phyloP scores from a whole-genome alignment of 2,797 vertebrate species.

The Peromyscus eremicus region DNA sequence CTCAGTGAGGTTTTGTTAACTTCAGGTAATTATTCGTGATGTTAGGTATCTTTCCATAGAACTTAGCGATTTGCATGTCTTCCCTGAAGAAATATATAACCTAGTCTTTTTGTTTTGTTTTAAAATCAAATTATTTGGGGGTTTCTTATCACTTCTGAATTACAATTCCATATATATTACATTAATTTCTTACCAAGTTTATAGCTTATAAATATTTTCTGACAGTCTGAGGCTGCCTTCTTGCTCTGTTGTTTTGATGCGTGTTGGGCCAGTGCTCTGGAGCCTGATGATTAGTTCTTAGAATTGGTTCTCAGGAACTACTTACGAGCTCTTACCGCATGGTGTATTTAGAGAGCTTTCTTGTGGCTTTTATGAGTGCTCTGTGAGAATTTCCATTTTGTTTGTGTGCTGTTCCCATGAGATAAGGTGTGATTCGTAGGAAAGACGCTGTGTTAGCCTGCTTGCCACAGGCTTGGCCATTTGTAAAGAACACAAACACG shows the following conservation, averaged over 20 bases:
- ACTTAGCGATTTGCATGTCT: background rate
- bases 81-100: background rate
- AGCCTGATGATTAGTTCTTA: background rate
- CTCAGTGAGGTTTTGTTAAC: background rate
- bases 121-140: background rate
- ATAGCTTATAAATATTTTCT: conserved; percentile 28
- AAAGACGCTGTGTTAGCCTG: background rate
- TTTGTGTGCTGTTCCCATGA: background rate
- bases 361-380: background rate
- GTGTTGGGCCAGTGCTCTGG: background rate
- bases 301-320: background rate
- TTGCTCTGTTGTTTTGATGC: background rate
- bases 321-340: background rate
- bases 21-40: background rate
- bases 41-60: conserved; percentile 8
- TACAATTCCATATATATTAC: conserved; percentile 19
- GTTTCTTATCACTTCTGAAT: background rate
- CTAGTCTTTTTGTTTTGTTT: conserved; percentile 6
- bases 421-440: background rate
- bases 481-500: background rate
- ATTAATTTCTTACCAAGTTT: conserved; percentile 13
- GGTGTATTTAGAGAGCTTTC: conserved; percentile 24
- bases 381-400: background rate
- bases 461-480: background rate
- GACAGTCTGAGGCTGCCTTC: background rate